Percentiles rank a stretch among this genome's conserved stretches.
phyloP scores from a whole-genome alignment of 2,797 vertebrate genomes.

The Oryzias dopingdopingensis region DNA sequence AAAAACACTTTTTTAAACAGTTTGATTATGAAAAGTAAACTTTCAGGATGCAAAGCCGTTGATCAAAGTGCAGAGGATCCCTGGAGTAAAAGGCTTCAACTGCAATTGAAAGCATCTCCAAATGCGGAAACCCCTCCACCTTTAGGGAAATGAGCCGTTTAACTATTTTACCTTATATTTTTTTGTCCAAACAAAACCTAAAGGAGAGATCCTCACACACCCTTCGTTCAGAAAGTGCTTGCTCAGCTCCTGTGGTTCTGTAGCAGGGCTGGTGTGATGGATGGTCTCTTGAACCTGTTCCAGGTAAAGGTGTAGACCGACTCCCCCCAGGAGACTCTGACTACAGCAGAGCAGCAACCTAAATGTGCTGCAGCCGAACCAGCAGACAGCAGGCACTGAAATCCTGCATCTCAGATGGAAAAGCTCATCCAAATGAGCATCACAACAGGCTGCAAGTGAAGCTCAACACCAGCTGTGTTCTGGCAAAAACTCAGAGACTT shows the following conservation, averaged over 20 bases:
- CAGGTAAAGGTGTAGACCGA: conserved; percentile 37
- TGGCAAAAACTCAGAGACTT: conserved; percentile 4
- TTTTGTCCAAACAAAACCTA: conserved; percentile 46
- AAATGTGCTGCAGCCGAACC: conserved; percentile 1
- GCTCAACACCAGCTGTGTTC: conserved; percentile 10
- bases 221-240: conserved; percentile 32
- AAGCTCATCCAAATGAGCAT: conserved; percentile 4
- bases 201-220: conserved; percentile 26
- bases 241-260: conserved; percentile 37
- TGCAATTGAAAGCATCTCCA: neutral
- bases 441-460: conserved; percentile 2
- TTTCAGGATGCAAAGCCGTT: no score
- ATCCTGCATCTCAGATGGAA: neutral
- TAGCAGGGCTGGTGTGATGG: conserved; percentile 36
- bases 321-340: conserved; percentile 33
- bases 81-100: neutral
- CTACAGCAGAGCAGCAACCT: conserved; percentile 27
- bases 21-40: no score
- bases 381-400: neutral
- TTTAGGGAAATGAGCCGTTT: conserved; percentile 7
- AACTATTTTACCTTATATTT: conserved; percentile 23
- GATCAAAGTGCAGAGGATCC: neutral
- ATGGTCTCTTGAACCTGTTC: conserved; percentile 45
- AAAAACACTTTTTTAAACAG: no score
- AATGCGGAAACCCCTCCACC: conserved; percentile 19